Evolutionary conservation across 2,113 vertebrate genomes (phyloP).

Genomic region (Sturnus vulgaris): DNA sequence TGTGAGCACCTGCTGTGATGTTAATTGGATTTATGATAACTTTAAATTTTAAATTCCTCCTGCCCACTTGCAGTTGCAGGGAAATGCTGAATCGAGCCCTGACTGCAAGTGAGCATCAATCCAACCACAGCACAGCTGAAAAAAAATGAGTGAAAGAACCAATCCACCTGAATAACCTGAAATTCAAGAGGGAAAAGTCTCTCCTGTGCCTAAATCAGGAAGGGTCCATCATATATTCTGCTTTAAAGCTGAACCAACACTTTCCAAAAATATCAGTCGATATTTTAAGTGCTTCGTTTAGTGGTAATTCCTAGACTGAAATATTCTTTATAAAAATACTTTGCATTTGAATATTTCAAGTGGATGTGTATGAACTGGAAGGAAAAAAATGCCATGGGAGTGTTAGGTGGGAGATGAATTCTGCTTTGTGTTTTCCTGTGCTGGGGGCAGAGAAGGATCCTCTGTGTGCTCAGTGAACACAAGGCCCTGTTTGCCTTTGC

Average conservation of each 20-base stretch:
- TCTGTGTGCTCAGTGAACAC: not conserved
- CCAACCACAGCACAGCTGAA: not conserved
- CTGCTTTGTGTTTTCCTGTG: not conserved
- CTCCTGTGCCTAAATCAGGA: not conserved
- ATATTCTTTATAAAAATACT: not conserved
- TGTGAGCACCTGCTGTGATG: not conserved
- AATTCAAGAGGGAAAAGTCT: not conserved
- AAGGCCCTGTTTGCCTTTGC: not conserved
- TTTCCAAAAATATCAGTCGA: not conserved
- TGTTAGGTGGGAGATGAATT: not conserved
- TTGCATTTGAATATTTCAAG: not conserved
- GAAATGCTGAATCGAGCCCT: not conserved
- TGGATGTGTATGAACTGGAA: not conserved
- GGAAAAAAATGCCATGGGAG: rapidly evolving
- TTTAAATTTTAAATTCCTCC: not conserved
- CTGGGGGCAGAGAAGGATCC: not conserved
- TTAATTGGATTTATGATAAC: not conserved
- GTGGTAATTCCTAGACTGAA: not conserved
- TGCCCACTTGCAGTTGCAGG: not conserved
- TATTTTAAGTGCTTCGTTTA: not conserved
- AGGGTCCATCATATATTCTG: not conserved
- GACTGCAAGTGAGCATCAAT: not conserved
- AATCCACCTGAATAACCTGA: not conserved
- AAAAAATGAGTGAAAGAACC: not conserved
- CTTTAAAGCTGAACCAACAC: not conserved